Percentiles rank a stretch among this genome's conserved stretches.
Conservation (phyloP, 2,888 invertebrate species). For the Chouioia cunea region DNA sequence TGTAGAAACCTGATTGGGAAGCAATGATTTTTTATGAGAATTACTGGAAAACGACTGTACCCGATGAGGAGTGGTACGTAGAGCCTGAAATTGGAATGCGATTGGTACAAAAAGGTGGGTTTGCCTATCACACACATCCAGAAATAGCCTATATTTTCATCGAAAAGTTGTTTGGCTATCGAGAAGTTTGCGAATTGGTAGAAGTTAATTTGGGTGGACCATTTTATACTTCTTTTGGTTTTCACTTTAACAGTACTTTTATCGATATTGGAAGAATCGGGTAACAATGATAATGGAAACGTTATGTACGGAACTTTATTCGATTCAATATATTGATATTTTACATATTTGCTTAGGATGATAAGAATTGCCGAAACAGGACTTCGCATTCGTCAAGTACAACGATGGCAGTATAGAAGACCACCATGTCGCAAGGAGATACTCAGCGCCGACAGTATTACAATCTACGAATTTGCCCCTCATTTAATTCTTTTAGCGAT, state of each 20-base stretch:
- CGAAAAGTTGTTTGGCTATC: constrained; percentile 55
- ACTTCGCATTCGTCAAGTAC: too few relatives aligned
- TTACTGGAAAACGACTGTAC: constrained; percentile 53
- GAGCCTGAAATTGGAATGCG: constrained; percentile 55
- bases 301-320: too few relatives aligned
- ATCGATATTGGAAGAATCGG: constrained; percentile 15
- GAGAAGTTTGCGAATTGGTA: constrained; percentile 59
- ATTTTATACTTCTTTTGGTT: neutral
- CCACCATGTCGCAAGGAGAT: constrained; percentile 34
- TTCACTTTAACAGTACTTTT: constrained; percentile 4
- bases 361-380: too few relatives aligned
- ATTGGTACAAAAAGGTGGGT: constrained; percentile 54
- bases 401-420: constrained; percentile 1
- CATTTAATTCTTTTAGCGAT: constrained; percentile 29
- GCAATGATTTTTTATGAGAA: constrained; percentile 48
- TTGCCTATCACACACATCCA: constrained; percentile 61
- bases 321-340: constrained; percentile 54
- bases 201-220: constrained; percentile 46
- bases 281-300: neutral
- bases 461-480: constrained; percentile 41
- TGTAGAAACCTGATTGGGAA: constrained; percentile 52
- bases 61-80: constrained; percentile 53
- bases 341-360: too few relatives aligned
- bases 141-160: constrained; percentile 59
- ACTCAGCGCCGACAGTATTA: constrained; percentile 32